Evolutionary conservation across 1,140 invertebrate species (phyloP).

Genomic region (Zaprionus tsacasi): DNA sequence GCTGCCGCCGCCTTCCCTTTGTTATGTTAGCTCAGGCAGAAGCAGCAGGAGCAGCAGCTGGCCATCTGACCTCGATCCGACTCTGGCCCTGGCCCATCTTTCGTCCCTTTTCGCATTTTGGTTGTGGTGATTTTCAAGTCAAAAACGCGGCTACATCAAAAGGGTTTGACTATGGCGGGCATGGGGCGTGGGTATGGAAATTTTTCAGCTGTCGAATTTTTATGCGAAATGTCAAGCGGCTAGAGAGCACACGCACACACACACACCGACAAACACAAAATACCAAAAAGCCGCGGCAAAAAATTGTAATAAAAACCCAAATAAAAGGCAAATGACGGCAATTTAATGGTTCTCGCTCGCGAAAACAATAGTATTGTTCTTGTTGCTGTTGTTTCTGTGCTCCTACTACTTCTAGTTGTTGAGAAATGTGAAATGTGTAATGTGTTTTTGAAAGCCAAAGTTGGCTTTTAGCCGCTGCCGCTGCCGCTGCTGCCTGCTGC

Average conservation of each 20-base stretch:
- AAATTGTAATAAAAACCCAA: conserved; percentile 68
- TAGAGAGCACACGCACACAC: conserved; percentile 23
- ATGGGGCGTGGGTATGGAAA: conserved; percentile 65
- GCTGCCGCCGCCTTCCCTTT: conserved; percentile 57
- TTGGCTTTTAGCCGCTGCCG: conserved; percentile 15
- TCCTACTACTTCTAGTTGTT: conserved; percentile 29
- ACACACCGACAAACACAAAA: conserved; percentile 26
- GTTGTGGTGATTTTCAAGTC: conserved; percentile 71
- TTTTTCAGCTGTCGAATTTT: conserved; percentile 79
- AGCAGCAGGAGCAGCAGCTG: conserved; percentile 46
- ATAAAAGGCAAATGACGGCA: conserved; percentile 79
- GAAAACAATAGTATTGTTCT: conserved; percentile 62
- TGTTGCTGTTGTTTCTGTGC: conserved; percentile 23
- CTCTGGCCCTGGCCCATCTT: conserved; percentile 15
- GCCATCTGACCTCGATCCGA: conserved; percentile 27
- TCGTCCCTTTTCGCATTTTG: conserved; percentile 52
- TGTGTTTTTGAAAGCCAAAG: conserved; percentile 71
- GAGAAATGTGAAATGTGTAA: conserved; percentile 66
- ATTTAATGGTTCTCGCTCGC: conserved; percentile 74
- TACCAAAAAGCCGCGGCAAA: conserved; percentile 26
- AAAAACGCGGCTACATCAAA: conserved; percentile 78
- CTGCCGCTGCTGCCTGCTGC: conserved; percentile 8
- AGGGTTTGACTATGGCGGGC: conserved; percentile 63
- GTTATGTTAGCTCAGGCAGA: conserved; percentile 60
- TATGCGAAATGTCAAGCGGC: conserved; percentile 75